phyloP scores from a whole-genome alignment of 2,797 vertebrate species.

The Agapornis canus region DNA sequence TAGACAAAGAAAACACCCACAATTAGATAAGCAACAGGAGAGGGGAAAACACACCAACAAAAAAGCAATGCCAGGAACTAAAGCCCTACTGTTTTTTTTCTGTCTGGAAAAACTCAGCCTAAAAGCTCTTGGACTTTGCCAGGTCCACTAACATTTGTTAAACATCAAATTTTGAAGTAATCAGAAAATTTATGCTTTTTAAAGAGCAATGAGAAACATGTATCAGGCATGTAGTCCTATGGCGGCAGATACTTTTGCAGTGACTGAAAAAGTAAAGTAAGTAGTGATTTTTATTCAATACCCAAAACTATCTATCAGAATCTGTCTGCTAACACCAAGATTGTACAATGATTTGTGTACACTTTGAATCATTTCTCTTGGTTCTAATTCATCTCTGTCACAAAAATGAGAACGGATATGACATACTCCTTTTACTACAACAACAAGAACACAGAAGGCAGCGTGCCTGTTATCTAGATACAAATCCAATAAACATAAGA shows the following conservation, averaged over 20 bases:
- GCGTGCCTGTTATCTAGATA: background rate
- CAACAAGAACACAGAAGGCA: background rate
- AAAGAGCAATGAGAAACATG: background rate
- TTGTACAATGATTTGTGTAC: background rate
- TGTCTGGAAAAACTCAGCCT: background rate
- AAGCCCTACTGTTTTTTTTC: background rate
- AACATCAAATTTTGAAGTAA: background rate
- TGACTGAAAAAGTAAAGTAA: background rate
- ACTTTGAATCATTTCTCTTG: background rate
- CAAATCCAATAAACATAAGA: background rate
- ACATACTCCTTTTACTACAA: background rate
- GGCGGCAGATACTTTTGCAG: background rate
- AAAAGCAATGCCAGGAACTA: background rate
- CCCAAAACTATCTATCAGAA: background rate
- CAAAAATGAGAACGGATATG: background rate
- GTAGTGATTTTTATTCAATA: background rate
- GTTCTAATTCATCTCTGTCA: background rate
- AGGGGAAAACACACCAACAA: background rate
- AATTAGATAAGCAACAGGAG: slow-evolving; percentile 20
- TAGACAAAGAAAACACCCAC: background rate
- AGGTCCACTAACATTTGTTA: background rate
- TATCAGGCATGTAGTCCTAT: background rate
- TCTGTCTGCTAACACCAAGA: background rate
- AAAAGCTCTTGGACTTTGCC: background rate
- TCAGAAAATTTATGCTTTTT: background rate